A percentile compares a stretch with the other conserved stretches of the same genome.
These are phyloP conservation scores for Hirtodrosophila alboralis DNA, from an alignment of 2,888 invertebrate species.

Conservation along the genomic window DNA sequence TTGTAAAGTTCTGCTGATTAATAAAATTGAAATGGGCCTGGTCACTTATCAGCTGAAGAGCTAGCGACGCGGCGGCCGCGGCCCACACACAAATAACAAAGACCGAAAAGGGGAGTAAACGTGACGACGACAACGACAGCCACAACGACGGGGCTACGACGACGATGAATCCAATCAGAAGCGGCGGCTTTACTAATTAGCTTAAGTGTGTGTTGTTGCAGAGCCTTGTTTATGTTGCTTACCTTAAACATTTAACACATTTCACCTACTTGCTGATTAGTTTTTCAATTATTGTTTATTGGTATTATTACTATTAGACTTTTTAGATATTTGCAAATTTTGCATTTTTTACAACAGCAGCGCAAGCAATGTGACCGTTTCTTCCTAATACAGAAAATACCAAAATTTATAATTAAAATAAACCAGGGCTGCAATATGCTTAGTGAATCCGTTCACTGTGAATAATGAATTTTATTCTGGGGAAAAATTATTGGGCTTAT, in stretches of 20 bases:
- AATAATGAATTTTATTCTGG: no score
- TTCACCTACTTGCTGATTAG: conserved; percentile 28
- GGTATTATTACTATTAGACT: conserved; percentile 32
- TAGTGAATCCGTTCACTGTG: no score
- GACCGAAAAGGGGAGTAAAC: conserved; percentile 71
- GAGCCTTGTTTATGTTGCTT: conserved; percentile 18
- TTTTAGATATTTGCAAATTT: conserved; percentile 63
- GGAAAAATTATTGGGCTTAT: no score
- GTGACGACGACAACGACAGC: conserved; percentile 48
- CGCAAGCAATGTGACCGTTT: conserved; percentile 45
- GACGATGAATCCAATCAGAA: conserved; percentile 48
- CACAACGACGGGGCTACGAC: conserved; percentile 18
- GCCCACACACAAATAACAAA: conserved; percentile 57
- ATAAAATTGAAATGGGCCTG: conserved; percentile 39
- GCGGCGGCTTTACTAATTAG: conserved; percentile 48
- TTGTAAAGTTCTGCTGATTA: conserved; percentile 56
- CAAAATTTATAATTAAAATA: not conserved
- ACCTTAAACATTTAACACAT: conserved; percentile 66
- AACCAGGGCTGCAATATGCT: conserved; percentile 27
- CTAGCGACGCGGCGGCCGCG: conserved; percentile 32
- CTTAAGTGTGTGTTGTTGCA: conserved; percentile 24
- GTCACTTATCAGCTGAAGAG: conserved; percentile 55
- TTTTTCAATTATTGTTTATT: conserved; percentile 33
- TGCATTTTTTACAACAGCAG: conserved; percentile 62
- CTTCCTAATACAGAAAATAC: not conserved